Evolutionary conservation across 2,888 invertebrate genomes (phyloP).

Genomic region (Artemia sinica): DNA sequence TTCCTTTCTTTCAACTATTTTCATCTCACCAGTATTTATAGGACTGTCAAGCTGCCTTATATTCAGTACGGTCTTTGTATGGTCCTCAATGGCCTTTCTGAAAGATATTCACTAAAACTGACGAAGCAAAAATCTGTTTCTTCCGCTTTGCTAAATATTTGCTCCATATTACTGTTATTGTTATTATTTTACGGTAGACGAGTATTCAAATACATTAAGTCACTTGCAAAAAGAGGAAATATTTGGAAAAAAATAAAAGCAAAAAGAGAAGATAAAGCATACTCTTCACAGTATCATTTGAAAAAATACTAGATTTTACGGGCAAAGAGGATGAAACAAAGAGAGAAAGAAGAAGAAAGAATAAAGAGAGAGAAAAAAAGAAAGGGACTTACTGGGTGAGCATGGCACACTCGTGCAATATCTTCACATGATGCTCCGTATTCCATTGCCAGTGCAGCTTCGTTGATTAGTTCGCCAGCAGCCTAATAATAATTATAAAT

Average conservation of each 20-base stretch:
- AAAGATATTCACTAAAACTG: no score
- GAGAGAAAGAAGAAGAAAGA: no score
- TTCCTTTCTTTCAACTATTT: no score
- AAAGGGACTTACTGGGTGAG: constrained; percentile 67
- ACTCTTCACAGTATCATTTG: constrained; percentile 16
- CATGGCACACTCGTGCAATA: constrained; percentile 93
- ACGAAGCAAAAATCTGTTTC: no score
- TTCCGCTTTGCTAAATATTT: no score
- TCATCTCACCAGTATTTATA: no score
- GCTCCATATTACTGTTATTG: no score
- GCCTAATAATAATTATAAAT: constrained; percentile 36
- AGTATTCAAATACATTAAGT: neutral
- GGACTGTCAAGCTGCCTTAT: no score
- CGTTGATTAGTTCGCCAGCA: constrained; percentile 93
- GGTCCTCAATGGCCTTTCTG: no score
- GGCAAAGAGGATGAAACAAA: neutral
- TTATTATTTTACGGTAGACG: no score
- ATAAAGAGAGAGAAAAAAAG: constrained; percentile 2
- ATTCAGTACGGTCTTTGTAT: no score
- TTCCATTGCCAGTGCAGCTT: constrained; percentile 93
- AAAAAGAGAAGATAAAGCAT: constrained; percentile 7
- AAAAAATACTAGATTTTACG: constrained; percentile 21
- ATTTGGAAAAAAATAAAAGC: constrained; percentile 16
- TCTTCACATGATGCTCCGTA: constrained; percentile 98
- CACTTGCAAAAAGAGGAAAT: neutral